Base-by-base conservation (phyloP, 1,140 invertebrate genomes). In the Thalassaphorura encarpata region DNA sequence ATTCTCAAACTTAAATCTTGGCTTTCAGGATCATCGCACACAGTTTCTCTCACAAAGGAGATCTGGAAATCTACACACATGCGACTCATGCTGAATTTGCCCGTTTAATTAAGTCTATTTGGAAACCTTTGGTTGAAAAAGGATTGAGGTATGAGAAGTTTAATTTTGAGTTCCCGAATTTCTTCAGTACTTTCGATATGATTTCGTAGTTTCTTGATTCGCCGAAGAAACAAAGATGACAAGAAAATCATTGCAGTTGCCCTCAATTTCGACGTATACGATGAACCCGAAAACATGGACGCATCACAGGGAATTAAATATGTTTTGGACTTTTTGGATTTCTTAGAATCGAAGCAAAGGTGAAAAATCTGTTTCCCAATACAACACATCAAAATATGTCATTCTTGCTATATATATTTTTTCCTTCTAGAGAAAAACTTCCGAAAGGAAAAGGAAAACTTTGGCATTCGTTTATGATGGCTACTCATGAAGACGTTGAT, bases 391-490 rank as follows among this genome's bases (percentile, higher is more conserved):
- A n/a, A n/a, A n/a, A n/a, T n/a, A n/a, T n/a, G n/a, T n/a, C n/a
- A n/a, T n/a, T n/a, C n/a, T n/a, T n/a, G n/a, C n/a, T n/a, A n/a
- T n/a, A n/a, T n/a, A n/a, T n/a, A n/a, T n/a, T n/a, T n/a, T n/a
- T n/a, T n/a, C n/a, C n/a, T n/a, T n/a, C n/a, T 33, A 78, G 80
- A 53, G 78, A 81, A 36, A 72, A 71, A 16, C 66, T 87, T 18
- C 83, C 83, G 0, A 71, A 74, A 58, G 81, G 79, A 13, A 75
- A 78, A 68, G 83, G 84, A 15, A 74, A 83, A 67, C 78, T 89
- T 41, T 72, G 88, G 0, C 85, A 89, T 66, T 82, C 80, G n/a
- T 87, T 84, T 63, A 89, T 90, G 86, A 87, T 89, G 84, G 83
- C 80, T 2, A 89, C 86, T 1, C 75, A 77, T 53, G 71, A 75